Evolutionary conservation across 2,888 invertebrate species (phyloP), one percentile per base, ranked within the genome.

Genomic region (Parapristionchus giblindavisi): DNA sequence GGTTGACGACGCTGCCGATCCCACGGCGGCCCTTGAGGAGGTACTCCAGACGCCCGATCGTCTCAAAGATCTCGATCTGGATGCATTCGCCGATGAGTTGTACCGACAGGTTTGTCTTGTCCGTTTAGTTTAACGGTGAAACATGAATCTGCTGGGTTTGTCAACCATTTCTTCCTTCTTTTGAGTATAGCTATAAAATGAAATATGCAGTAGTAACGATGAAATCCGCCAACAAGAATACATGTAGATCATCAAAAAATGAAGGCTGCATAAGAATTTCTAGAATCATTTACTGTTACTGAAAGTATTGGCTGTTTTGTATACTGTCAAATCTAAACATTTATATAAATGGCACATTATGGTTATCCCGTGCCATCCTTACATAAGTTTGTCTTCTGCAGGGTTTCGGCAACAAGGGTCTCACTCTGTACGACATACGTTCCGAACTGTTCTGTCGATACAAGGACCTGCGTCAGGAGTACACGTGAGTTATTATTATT

Each of bases 51-150:
- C 94, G 11, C 97, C 98, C 0, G 87, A 90, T 77, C 83, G 89
- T 52, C 85, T 91, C 43, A 90, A 89, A 80, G 99, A 99, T 89
- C 91, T 99, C 40, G 98, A 99, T 91, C 91, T 99, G 78, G 98
- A 99, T 89, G 98, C 98, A 0, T 99, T 99, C 88, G 98, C 98
- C 0, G 96, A 95, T 84, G 98, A 99, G 90, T 91, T 99, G 77
- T 94, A 96, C 86, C 91, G 96, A 74, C 97, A 93, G 89, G 92
- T 92, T 43, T 40, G 32, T n/a, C n/a, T n/a, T n/a, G n/a, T n/a
- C n/a, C n/a, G 51, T 5, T 27, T 17, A 73, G 40, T 8, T 43
- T 8, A 8, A 66, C 17, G 3, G 32, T 17, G 36, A 24, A 65
- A 48, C 65, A 8, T 14, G 36, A 27, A 38, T n/a, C 40, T n/a